Evolutionary conservation across 2,888 invertebrate species (phyloP), one percentile per base, ranked within the genome.

Genomic region (Eueremaeus valkanovi): DNA sequence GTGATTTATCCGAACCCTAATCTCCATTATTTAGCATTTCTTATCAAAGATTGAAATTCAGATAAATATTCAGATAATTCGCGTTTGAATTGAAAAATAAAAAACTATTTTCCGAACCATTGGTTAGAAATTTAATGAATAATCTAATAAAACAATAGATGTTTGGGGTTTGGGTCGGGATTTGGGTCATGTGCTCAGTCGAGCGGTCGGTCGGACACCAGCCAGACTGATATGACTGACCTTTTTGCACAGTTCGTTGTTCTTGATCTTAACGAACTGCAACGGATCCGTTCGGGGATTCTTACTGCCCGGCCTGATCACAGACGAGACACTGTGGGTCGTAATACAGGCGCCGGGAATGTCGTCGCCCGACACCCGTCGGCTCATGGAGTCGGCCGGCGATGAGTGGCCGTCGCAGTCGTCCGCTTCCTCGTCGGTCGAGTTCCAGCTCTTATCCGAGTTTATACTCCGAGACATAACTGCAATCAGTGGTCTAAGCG

Each of bases 201-300:
- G n/a, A n/a, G n/a, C n/a, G n/a, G n/a, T n/a, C n/a, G n/a, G n/a
- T n/a, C n/a, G n/a, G n/a, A n/a, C n/a, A n/a, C n/a, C n/a, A n/a
- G n/a, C n/a, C n/a, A n/a, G n/a, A n/a, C 11, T 13, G 11, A 45
- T 45, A 29, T 40, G 21, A 68, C 75, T 66, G 63, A 79, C 79
- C 76, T 79, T 79, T 75, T 75, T 78, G 33, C 77, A 77, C n/a
- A 80, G 74, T 49, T 78, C 75, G 27, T 79, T 78, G 29, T 79
- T 78, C 42, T 79, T 78, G 1, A 79, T 78, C 70, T 80, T 80
- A n/a, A 80, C 80, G 73, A 80, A 80, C 66, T 79, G 78, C 36
- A 80, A 36, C 6, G 80, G 79, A 72, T 80, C 79, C 61, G 76
- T 76, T 13, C 79, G 72, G 6, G 55, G 76, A n/a, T 42, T 45